Evolutionary conservation across 1,140 invertebrate species (phyloP).

Genomic region (Drosophila pallidifrons): DNA sequence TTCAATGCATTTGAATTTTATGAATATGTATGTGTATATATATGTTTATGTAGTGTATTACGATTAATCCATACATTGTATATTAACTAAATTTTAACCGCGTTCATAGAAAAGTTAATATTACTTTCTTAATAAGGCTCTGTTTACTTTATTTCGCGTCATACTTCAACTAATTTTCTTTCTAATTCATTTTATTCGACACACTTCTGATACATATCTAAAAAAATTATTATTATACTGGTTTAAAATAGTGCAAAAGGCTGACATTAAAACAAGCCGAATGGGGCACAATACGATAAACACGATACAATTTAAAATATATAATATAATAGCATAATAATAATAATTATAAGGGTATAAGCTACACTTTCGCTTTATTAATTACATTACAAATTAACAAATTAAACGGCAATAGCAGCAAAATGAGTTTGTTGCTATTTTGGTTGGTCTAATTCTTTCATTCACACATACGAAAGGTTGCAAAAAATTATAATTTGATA

Average conservation of each 20-base stretch:
- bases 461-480: constrained; percentile 50
- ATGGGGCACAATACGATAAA: constrained; percentile 53
- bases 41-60: constrained; percentile 56
- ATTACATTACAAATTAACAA: constrained; percentile 64
- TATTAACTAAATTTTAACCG: constrained; percentile 70
- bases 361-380: constrained; percentile 11
- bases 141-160: constrained; percentile 58
- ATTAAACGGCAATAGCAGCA: constrained; percentile 50
- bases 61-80: constrained; percentile 50
- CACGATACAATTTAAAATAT: constrained; percentile 52
- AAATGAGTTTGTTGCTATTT: constrained; percentile 32
- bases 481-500: constrained; percentile 44
- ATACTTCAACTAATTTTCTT: constrained; percentile 55
- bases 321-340: constrained; percentile 46
- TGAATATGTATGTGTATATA: constrained; percentile 56
- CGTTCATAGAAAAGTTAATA: constrained; percentile 73
- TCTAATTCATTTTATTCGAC: constrained; percentile 65
- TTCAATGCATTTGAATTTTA: constrained; percentile 71
- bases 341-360: constrained; percentile 21
- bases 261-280: constrained; percentile 39
- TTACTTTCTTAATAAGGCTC: constrained; percentile 80
- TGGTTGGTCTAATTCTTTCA: constrained; percentile 55
- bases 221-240: constrained; percentile 33
- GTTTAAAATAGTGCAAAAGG: constrained; percentile 55
- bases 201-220: constrained; percentile 41